phyloP scores from a whole-genome alignment of 2,113 vertebrate genomes.

The Takifugu bimaculatus region DNA sequence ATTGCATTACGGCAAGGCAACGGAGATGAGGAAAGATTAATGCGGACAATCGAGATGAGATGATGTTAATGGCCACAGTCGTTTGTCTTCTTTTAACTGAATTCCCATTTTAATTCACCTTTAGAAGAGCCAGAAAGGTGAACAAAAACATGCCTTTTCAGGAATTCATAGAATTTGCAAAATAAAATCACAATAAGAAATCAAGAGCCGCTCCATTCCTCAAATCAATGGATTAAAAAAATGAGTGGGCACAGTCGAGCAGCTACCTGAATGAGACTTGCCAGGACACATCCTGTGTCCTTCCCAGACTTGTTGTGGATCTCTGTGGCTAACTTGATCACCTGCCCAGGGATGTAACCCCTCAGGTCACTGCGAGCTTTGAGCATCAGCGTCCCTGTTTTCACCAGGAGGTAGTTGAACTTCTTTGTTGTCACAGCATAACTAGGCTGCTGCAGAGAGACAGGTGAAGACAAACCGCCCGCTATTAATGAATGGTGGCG shows the following conservation, averaged over 20 bases:
- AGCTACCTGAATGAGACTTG: constrained; percentile 90
- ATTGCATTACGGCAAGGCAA: not conserved
- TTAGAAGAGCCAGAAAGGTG: too few species aligned
- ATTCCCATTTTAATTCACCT: too few species aligned
- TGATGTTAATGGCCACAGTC: too few species aligned
- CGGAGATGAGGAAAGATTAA: too few species aligned
- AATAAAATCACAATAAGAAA: too few species aligned
- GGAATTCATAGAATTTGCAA: too few species aligned
- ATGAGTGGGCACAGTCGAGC: not conserved
- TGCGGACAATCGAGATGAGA: too few species aligned
- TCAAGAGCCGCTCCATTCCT: too few species aligned
- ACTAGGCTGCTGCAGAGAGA: constrained; percentile 78
- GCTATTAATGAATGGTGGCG: not conserved
- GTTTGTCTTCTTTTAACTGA: too few species aligned
- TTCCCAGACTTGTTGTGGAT: constrained; percentile 95
- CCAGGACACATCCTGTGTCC: constrained; percentile 86
- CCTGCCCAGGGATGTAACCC: constrained; percentile 90
- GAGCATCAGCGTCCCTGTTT: constrained; percentile 86
- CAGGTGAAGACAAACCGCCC: not conserved
- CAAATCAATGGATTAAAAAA: too few species aligned
- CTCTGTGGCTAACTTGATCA: constrained; percentile 84
- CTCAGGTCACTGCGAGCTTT: constrained; percentile 83
- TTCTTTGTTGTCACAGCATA: constrained; percentile 84
- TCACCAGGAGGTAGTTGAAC: constrained; percentile 95
- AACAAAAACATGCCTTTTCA: not conserved